Base-by-base conservation (phyloP, 1,140 invertebrate genomes). In the Aradophagus sp. region DNA sequence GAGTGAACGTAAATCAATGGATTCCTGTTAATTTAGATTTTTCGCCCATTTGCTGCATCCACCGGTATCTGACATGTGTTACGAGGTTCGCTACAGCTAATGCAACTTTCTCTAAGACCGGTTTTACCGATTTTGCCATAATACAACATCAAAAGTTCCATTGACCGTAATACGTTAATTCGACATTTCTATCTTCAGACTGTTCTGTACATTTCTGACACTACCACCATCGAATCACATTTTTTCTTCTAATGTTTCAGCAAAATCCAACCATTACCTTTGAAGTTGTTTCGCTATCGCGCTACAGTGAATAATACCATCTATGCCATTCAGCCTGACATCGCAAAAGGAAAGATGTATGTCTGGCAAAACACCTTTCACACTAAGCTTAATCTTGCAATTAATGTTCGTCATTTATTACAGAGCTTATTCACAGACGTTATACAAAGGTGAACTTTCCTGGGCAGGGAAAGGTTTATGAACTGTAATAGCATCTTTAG, bases 61-160 rank as follows among this genome's bases (percentile, higher is more conserved):
- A 59, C 34, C 14, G 14, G 41, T 44, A 52, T 42, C 13, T 13
- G 10, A 34, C 29, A 5, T 59, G 13, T 23, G 38, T 68, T 56
- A 45, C 34, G 8, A 44, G 20, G 32, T 41, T 7, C 11, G 41
- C 35, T 26, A 16, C 16, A 6, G 13, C 50, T 63, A 70, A 62
- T 58, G 20, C 56, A 71, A 71, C 68, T 71, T 71, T 71, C 68
- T 65, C 59, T 71, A 65, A 71, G 53, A 71, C 59, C 59, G 68
- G 68, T 71, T 71, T 31, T 52, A 38, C 39, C 19, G 12, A 44
- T 56, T 58, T 58, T 45, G 47, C 45, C 6, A 63, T 47, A 31
- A 52, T 26, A 13, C 50, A 31, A 44, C 34, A 39, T 26, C 52
- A 63, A 63, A 63, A 63, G 52, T 63, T 63, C 47, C 52, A 34